These are phyloP conservation scores for Rhopalosiphum nymphaeae DNA, from an alignment of 2,888 invertebrate genomes.

Conservation along the genomic window DNA sequence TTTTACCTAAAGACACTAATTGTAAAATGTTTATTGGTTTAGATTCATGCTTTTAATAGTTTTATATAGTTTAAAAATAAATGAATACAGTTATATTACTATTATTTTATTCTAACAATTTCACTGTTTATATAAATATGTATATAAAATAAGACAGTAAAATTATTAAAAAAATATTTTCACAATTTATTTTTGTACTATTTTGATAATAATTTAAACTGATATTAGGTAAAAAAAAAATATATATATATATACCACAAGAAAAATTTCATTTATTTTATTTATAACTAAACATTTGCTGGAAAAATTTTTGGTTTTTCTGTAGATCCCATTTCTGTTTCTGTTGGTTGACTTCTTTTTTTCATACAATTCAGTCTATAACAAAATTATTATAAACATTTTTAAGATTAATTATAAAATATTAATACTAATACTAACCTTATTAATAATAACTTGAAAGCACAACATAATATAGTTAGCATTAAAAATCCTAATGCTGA, in stretches of 20 bases:
- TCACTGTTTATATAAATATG: not conserved
- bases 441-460: constrained; percentile 64
- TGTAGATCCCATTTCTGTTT: constrained; percentile 36
- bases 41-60: not conserved
- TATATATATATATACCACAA: not conserved
- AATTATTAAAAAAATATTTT: constrained; percentile 31
- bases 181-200: constrained; percentile 41
- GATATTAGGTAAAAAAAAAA: not conserved
- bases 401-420: not conserved
- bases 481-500: constrained; percentile 85
- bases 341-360: constrained; percentile 14
- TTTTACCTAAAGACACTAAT: not conserved
- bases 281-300: constrained; percentile 48
- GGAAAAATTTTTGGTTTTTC: constrained; percentile 47
- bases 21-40: not conserved
- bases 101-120: not conserved
- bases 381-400: not conserved
- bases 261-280: not conserved
- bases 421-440: constrained; percentile 4
- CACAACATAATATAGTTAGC: constrained; percentile 77
- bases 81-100: not conserved
- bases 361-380: constrained; percentile 62
- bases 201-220: not conserved
- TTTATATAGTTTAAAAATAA: not conserved
- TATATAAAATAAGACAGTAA: not conserved